phyloP scores from a whole-genome alignment of 2,113 vertebrate species.

The Rousettus leschenaultii region DNA sequence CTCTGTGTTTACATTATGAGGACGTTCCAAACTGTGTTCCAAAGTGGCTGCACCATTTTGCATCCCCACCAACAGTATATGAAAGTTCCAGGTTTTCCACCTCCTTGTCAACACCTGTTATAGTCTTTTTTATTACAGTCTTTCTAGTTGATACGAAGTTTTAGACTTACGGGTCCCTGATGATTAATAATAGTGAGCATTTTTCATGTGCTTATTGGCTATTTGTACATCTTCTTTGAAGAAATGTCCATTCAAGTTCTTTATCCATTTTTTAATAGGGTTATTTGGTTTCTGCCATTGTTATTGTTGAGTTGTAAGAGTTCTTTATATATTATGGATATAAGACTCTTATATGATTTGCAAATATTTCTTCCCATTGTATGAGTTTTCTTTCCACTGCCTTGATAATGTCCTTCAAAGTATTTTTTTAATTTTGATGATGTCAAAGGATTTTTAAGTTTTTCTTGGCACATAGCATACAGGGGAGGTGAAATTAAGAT shows the following conservation, averaged over 20 bases:
- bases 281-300: not conserved
- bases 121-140: not conserved
- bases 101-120: not conserved
- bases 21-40: not conserved
- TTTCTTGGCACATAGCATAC: not conserved
- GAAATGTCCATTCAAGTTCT: not conserved
- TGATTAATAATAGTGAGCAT: not conserved
- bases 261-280: not conserved
- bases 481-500: not conserved
- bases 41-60: not conserved
- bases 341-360: not conserved
- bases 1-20: not conserved
- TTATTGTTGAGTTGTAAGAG: not conserved
- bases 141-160: not conserved
- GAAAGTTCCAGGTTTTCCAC: not conserved
- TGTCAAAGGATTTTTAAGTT: not conserved
- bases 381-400: not conserved
- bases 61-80: not conserved
- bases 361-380: not conserved
- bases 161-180: not conserved
- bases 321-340: not conserved
- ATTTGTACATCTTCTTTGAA: not conserved
- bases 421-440: slow-evolving; percentile 21
- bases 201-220: not conserved
- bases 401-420: not conserved